Evolutionary conservation across 2,113 vertebrate species (phyloP).

Genomic region (Lamprologus callipterus): DNA sequence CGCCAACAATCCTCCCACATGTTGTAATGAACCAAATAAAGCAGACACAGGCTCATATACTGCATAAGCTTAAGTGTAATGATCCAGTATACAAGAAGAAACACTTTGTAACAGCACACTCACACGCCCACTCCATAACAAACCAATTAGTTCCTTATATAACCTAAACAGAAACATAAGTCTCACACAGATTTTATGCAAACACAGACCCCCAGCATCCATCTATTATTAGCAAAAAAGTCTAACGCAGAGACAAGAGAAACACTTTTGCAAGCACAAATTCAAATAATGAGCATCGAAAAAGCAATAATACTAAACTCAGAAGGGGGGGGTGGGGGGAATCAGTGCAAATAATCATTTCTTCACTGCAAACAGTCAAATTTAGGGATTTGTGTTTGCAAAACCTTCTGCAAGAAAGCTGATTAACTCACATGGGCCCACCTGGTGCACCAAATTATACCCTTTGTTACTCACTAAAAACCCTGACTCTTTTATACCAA

Average conservation of each 20-base stretch:
- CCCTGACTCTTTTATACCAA: background rate
- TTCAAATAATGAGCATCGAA: background rate
- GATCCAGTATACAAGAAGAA: background rate
- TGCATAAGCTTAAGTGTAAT: slow-evolving; percentile 1
- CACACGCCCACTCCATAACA: background rate
- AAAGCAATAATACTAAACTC: background rate
- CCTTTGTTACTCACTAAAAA: background rate
- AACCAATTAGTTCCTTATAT: slow-evolving; percentile 35
- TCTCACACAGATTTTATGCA: background rate
- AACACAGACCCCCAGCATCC: background rate
- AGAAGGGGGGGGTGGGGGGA: background rate
- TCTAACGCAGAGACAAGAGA: background rate
- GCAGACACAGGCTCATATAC: background rate
- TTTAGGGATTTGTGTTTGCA: background rate
- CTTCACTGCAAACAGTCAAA: background rate
- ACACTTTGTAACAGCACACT: slow-evolving; percentile 2
- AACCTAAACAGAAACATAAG: slow-evolving; percentile 14
- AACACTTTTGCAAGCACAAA: background rate
- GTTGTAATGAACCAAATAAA: slow-evolving; percentile 7
- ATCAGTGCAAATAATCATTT: background rate
- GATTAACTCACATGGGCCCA: background rate
- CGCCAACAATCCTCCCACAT: slow-evolving; percentile 26
- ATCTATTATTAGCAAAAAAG: background rate
- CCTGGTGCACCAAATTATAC: background rate
- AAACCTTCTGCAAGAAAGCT: background rate